A percentile compares a stretch with the other conserved stretches of the same genome.
Conservation (phyloP, 2,888 invertebrate genomes). For the Drosophila picticornis region DNA sequence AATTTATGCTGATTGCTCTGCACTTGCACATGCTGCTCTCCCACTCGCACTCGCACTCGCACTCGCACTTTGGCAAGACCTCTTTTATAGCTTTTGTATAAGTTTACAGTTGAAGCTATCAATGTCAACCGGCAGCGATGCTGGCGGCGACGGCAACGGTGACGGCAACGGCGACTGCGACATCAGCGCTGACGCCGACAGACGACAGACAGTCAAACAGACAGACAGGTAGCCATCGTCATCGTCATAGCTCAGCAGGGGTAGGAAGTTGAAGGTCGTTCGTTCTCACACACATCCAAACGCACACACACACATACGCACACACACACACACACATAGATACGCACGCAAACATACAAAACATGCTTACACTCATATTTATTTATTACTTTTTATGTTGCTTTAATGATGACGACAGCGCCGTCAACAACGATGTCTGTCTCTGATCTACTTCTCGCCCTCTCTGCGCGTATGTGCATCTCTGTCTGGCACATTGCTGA, state of each 20-base stretch:
- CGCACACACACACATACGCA: slow-evolving; percentile 7
- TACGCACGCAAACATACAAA: slow-evolving; percentile 34
- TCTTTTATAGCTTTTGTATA: slow-evolving; percentile 64
- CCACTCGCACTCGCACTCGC: slow-evolving; percentile 6
- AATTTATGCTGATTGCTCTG: slow-evolving; percentile 72
- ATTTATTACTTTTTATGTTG: slow-evolving; percentile 79
- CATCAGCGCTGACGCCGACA: slow-evolving; percentile 61
- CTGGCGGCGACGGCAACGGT: slow-evolving; percentile 34
- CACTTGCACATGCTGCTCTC: slow-evolving; percentile 38
- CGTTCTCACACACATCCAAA: slow-evolving; percentile 54
- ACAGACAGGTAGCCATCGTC: slow-evolving; percentile 58
- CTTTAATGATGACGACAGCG: slow-evolving; percentile 74
- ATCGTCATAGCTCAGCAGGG: slow-evolving; percentile 56
- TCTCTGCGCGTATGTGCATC: slow-evolving; percentile 62
- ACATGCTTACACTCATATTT: slow-evolving; percentile 68
- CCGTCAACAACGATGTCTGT: slow-evolving; percentile 42
- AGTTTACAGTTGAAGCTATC: slow-evolving; percentile 76
- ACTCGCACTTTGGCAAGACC: slow-evolving; percentile 35
- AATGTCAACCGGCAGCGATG: slow-evolving; percentile 69
- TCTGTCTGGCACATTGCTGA: slow-evolving; percentile 58
- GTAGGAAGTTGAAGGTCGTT: slow-evolving; percentile 79
- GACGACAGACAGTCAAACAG: slow-evolving; percentile 63
- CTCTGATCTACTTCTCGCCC: slow-evolving; percentile 72
- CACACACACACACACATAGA: slow-evolving; percentile 28
- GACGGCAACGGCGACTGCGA: slow-evolving; percentile 39